These are phyloP conservation scores for Rhagoletis pomonella DNA, from an alignment of 1,140 invertebrate genomes.

Conservation along the genomic window DNA sequence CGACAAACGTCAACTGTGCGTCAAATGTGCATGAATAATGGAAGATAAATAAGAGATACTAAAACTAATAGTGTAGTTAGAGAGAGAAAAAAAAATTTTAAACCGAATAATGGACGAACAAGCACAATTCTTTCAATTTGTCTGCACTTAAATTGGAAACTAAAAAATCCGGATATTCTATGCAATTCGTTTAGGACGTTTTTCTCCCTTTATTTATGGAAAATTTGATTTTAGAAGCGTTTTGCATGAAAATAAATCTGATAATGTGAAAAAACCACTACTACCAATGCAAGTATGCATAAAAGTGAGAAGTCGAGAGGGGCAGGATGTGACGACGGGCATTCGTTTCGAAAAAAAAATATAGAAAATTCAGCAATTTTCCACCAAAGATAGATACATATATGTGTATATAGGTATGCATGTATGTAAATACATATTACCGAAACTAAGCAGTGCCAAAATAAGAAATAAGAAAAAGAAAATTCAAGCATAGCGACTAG, in stretches of 20 bases:
- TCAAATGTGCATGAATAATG: conserved; percentile 52
- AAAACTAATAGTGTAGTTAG: background rate
- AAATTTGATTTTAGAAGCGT: conserved; percentile 73
- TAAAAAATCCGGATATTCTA: conserved; percentile 19
- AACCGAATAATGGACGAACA: background rate
- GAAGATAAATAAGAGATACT: conserved; percentile 48
- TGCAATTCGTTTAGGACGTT: background rate
- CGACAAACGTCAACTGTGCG: conserved; percentile 38
- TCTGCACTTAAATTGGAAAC: conserved; percentile 40
- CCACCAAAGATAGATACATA: conserved; percentile 6
- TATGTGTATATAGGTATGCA: no score
- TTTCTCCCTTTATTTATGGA: conserved; percentile 57
- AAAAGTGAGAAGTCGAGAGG: background rate
- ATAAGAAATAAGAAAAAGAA: background rate
- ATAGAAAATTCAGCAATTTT: conserved; percentile 24
- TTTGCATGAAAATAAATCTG: conserved; percentile 72
- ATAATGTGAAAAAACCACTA: conserved; percentile 64
- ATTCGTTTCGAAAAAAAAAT: background rate
- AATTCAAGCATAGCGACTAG: background rate
- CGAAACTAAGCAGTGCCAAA: background rate
- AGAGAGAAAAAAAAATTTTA: background rate
- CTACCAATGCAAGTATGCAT: conserved; percentile 55
- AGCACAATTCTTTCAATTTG: conserved; percentile 33
- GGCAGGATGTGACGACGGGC: background rate
- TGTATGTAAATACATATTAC: background rate